Conservation (phyloP, 2,797 vertebrate genomes). For the Phoeniculus purpureus region DNA sequence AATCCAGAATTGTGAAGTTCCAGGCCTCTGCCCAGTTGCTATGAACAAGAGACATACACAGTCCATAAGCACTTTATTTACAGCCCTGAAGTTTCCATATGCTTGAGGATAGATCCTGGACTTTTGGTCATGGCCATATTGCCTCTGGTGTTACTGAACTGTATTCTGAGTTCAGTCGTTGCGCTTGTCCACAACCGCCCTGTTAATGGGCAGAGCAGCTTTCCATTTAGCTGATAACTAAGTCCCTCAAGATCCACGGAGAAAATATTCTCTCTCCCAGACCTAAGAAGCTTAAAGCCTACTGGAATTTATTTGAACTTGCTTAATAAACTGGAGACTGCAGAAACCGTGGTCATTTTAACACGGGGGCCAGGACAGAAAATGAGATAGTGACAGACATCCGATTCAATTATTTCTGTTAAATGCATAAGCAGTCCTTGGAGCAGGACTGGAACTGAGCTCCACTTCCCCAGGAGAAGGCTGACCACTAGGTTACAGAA, state of each 20-base stretch:
- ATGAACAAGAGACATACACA: background rate
- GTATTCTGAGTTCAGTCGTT: background rate
- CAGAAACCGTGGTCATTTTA: background rate
- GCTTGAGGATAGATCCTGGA: background rate
- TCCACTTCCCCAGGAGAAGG: background rate
- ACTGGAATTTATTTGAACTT: constrained; percentile 35
- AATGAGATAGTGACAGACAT: background rate
- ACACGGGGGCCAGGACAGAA: background rate
- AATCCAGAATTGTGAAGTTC: background rate
- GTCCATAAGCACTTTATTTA: background rate
- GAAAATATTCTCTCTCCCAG: background rate
- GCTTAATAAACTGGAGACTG: constrained; percentile 20
- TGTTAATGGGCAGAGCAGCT: background rate
- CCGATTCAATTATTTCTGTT: background rate
- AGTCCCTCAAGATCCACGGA: background rate
- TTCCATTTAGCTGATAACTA: background rate
- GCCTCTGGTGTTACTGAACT: background rate
- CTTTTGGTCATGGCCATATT: fast-evolving
- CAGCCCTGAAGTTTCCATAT: background rate
- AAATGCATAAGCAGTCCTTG: background rate
- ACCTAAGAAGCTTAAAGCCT: constrained; percentile 31
- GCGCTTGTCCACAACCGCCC: background rate
- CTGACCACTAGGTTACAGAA: background rate
- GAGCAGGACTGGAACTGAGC: background rate
- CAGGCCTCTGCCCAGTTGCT: background rate